Evolutionary conservation across 2,113 vertebrate genomes (phyloP), one percentile per base, ranked within the genome.

Genomic region (Scophthalmus maximus): DNA sequence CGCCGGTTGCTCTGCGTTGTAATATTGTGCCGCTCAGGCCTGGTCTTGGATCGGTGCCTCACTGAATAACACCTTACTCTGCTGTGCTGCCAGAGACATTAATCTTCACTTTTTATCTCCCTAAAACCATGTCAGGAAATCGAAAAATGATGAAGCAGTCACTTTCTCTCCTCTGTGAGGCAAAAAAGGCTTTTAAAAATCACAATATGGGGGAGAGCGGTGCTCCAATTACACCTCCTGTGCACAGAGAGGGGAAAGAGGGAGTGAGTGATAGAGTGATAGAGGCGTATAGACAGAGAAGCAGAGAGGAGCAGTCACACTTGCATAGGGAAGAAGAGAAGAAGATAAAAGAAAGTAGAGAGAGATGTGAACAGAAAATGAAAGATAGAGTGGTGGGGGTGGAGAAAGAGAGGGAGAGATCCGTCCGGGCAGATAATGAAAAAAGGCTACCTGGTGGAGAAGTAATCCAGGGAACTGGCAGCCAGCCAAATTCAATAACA

Each of bases 61-160:
- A 40, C 65, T 66, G 77, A 91, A 85, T 84, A 91, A 73, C 77
- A 83, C 78, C 81, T 82, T 52, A 64, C 66, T 49, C 76, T 80
- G 70, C 70, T 81, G 65, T 38, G 82, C 80, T 79, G 85, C 82
- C 81, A 77, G 40, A 87, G 30, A 86, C 85, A 89, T 90, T 89
- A 75, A 91, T 91, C 87, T 89, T 76, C 68, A 78, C 74, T 76
- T 89, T 90, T 87, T 87, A 91, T 89, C 81, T 81, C 52, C 78
- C 68, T 75, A 85, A 91, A 92, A 91, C 86, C 83, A 65, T 84
- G 82, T 87, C 86, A 85, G 83, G 82, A 86, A 92, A 92, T 89
- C 62, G 56, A 88, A 90, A 90, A 91, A 90, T 82, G 82, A 91
- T 90, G 84, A 92, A 91, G 84, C 84, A 82, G 80, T 92, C 80